Base-by-base conservation (phyloP, 2,113 vertebrate species). In the Acinonyx jubatus region DNA sequence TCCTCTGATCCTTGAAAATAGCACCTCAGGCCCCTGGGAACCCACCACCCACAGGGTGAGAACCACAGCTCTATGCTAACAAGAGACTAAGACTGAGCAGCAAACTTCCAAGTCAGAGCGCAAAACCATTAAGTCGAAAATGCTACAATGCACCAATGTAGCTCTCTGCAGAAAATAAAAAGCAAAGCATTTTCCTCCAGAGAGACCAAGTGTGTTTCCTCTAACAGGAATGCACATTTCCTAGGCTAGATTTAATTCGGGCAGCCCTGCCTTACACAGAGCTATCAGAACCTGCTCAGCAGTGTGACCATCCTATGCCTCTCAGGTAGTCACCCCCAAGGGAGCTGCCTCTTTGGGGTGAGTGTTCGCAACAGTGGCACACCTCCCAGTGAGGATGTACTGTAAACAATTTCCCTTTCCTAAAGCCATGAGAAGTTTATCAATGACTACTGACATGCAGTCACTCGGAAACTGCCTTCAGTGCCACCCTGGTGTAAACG, bases 1-100 rank as follows among this genome's bases (percentile, higher is more conserved):
- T 50, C 65, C 63, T 45, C 55, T 55, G 65, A 63, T 84, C 78
- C 87, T 94, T 94, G 25, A 61, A 91, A 98, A 90, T 27, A 63
- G 16, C n/a, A 74, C 12, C 7, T 27, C 63, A 27, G 68, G 71
- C 11, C 45, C 81, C 88, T 36, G 36, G 63, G 45, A 48, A 83
- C 15, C 66, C n/a, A 13, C 81, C 80, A 21, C 65, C 41, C 36
- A 18, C 41, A 80, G 55, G 2, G 12, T 18, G 14, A 92, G 87
- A 76, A 74, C 21, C 38, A 41, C n/a, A 89, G 45, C 18, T 74
- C 23, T 76, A 1, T 33, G 13, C 57, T 61, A 69, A 57, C 13
- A 78, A 45, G 65, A 73, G 15, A 27, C 45, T n/a, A 78, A 83
- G 80, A 31, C 63, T 57, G 73, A 52, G 68, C 25, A 73, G 63